phyloP scores from a whole-genome alignment of 1,140 invertebrate species.

The Drosophila kepulauana region DNA sequence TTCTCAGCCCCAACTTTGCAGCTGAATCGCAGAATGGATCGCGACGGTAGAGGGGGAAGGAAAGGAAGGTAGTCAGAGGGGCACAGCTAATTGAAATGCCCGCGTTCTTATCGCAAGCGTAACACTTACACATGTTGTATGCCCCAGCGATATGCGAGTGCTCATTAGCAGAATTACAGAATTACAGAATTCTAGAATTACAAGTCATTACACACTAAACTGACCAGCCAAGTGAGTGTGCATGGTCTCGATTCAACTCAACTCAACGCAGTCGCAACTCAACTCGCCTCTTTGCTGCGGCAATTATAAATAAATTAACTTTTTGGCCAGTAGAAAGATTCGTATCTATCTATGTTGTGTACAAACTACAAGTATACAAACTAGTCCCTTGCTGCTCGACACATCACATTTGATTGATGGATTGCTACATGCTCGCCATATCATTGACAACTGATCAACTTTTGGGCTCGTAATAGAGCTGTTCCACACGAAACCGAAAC shows the following conservation, averaged over 20 bases:
- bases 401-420: conserved; percentile 76
- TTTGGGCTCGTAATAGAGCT: conserved; percentile 28
- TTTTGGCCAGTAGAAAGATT: conserved; percentile 72
- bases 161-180: conserved; percentile 77
- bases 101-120: conserved; percentile 68
- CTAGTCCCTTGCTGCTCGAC: conserved; percentile 39
- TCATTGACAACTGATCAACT: conserved; percentile 72
- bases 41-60: neutral
- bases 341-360: conserved; percentile 43
- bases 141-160: conserved; percentile 2
- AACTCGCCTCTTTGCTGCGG: conserved; percentile 21
- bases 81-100: conserved; percentile 71
- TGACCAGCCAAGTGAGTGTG: conserved; percentile 29
- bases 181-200: conserved; percentile 67
- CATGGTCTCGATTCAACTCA: neutral
- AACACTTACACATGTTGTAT: conserved; percentile 65
- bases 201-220: conserved; percentile 78
- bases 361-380: conserved; percentile 16
- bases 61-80: neutral
- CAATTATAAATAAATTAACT: conserved; percentile 85
- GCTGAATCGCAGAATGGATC: neutral
- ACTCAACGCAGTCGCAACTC: too few relatives aligned
- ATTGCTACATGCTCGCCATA: conserved; percentile 58
- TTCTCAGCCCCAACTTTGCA: conserved; percentile 13
- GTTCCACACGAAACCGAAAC: neutral